Conservation (phyloP, 1,140 invertebrate genomes). For the Nautilus pompilius region DNA sequence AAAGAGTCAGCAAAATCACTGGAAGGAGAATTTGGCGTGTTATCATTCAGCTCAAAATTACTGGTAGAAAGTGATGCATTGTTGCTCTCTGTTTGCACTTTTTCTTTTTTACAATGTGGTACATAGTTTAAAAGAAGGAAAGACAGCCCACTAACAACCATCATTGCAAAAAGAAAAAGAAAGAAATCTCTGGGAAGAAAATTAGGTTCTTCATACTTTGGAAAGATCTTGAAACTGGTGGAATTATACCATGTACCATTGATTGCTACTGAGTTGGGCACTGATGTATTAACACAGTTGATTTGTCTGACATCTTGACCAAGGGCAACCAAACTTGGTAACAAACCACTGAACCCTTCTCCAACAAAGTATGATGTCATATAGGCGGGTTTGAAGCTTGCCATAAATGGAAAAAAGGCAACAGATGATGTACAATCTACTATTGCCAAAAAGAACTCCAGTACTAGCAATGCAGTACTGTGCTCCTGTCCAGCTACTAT, state of each 20-base stretch:
- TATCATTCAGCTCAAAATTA: too few relatives aligned
- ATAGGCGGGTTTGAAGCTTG: constrained; percentile 71
- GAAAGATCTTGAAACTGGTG: constrained; percentile 26
- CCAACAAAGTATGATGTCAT: constrained; percentile 68
- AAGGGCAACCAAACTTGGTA: constrained; percentile 82
- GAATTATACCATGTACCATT: too few relatives aligned
- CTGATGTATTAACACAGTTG: constrained; percentile 56
- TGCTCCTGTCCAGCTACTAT: constrained; percentile 60
- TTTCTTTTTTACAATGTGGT: constrained; percentile 44
- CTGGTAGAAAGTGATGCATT: too few relatives aligned
- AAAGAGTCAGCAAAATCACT: too few relatives aligned
- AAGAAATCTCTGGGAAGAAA: constrained; percentile 66
- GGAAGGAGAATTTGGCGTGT: too few relatives aligned
- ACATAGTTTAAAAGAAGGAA: constrained; percentile 58
- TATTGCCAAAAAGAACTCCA: constrained; percentile 78
- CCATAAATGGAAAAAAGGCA: constrained; percentile 85
- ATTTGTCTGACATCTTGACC: constrained; percentile 72
- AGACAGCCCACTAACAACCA: constrained; percentile 55
- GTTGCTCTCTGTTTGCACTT: too few relatives aligned
- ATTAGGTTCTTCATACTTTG: constrained; percentile 35
- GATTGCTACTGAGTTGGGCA: too few relatives aligned
- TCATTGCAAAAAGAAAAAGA: constrained; percentile 63
- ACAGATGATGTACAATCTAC: constrained; percentile 93
- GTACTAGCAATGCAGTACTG: constrained; percentile 70
- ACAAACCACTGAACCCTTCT: constrained; percentile 82